Conservation (phyloP, 2,888 invertebrate species). For the Matsumyia berberina region DNA sequence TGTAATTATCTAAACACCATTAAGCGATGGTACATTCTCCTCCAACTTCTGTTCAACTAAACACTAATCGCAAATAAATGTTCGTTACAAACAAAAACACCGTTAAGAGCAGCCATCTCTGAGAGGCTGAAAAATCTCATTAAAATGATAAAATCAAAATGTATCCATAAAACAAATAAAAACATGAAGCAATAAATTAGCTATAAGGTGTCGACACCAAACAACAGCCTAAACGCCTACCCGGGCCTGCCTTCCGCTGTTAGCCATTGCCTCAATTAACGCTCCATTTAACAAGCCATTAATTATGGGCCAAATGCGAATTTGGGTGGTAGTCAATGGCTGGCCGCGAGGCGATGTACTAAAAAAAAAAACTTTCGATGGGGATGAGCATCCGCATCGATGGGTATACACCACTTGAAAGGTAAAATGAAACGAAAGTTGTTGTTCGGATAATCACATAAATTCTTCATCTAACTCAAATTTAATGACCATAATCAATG, state of each 20-base stretch:
- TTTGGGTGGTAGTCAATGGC: conserved; percentile 16
- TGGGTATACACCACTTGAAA: neutral
- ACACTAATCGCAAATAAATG: conserved; percentile 24
- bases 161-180: conserved; percentile 49
- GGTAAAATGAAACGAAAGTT: conserved; percentile 5
- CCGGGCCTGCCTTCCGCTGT: neutral
- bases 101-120: conserved; percentile 3
- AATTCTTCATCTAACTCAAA: conserved; percentile 35
- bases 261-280: conserved; percentile 50
- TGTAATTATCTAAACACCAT: neutral
- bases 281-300: conserved; percentile 50
- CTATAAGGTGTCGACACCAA: conserved; percentile 45
- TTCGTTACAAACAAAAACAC: neutral
- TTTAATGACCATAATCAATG: conserved; percentile 23
- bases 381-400: no score
- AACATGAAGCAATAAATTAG: conserved; percentile 48
- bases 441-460: conserved; percentile 29
- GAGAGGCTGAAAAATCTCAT: conserved; percentile 37
- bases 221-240: conserved; percentile 22
- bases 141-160: conserved; percentile 51
- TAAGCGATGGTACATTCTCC: neutral
- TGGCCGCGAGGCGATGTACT: conserved; percentile 17
- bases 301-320: conserved; percentile 42
- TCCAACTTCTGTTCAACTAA: conserved; percentile 22
- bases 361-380: neutral